Evolutionary conservation across 2,113 vertebrate genomes (phyloP), one percentile per base, ranked within the genome.

Genomic region (Zosterops japonicus): DNA sequence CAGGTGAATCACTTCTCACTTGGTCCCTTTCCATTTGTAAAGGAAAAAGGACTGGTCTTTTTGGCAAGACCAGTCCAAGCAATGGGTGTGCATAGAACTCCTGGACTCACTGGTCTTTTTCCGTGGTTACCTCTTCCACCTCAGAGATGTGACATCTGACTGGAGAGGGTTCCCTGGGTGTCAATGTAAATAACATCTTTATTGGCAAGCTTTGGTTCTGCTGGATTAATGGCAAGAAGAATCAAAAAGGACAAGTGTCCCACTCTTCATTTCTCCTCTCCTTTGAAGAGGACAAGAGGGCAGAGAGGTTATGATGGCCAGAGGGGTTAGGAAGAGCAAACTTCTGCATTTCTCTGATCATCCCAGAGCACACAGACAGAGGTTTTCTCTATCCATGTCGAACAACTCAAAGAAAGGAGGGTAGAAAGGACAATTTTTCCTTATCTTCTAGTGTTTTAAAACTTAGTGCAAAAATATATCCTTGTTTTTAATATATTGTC

Each of bases 141-240:
- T 53, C 1, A 1, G 20, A 55, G 35, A 4, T 0, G 1, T 41
- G 23, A 18, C 31, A 20, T 24, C 12, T 50, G 21, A 39, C 0
- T 47, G 41, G 69, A 80, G 27, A 80, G 21, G 8, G 23, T 27
- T 86, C 36, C 59, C 19, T 7, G 20, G 8, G 7, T 36, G 17
- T 25, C 70, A n/a, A 1, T 39, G 44, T 50, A 89, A 93, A 89
- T 23, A 89, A 77, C 2, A 5, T 60, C 31, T 77, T 56, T 44
- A 44, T 60, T 24, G 47, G 9, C 39, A 64, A 68, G 8, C 57
- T 36, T 83, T 80, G 24, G 15, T 53, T 91, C n/a, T 74, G 27
- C n/a, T 56, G 41, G 27, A 42, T 6, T 59, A 76, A 57, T 52
- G 16, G 22, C 28, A 49, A 67, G 78, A 42, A 18, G 29, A 63